These are phyloP conservation scores for Rhinoraja longicauda DNA, from an alignment of 2,797 vertebrate genomes.

Conservation along the genomic window DNA sequence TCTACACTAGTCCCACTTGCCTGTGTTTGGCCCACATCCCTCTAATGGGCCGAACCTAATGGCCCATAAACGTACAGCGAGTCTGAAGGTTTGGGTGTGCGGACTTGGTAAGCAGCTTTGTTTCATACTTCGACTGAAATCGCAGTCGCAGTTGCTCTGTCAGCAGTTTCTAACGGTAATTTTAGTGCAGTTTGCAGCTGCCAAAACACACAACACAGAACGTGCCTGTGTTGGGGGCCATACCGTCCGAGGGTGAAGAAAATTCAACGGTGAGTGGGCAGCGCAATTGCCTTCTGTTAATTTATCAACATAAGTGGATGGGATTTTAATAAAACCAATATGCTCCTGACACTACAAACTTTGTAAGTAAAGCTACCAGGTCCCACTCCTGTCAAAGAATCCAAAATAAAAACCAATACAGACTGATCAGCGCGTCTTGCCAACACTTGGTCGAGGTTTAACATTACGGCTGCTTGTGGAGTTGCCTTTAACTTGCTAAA, in stretches of 20 bases:
- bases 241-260: not conserved
- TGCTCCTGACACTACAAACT: not conserved
- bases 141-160: not conserved
- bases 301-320: not conserved
- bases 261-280: not conserved
- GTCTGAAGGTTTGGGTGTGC: not conserved
- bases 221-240: not conserved
- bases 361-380: not conserved
- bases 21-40: not conserved
- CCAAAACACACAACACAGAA: not conserved
- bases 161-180: not conserved
- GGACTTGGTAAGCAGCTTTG: not conserved
- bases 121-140: not conserved
- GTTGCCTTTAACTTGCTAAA: too few species aligned
- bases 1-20: too few species aligned
- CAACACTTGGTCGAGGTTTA: not conserved
- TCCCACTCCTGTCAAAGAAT: too few species aligned
- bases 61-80: too few species aligned
- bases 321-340: not conserved
- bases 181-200: not conserved
- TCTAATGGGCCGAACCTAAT: not conserved
- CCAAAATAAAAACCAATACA: too few species aligned
- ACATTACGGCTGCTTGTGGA: too few species aligned
- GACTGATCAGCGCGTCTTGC: not conserved
- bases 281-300: not conserved